Conservation (phyloP, 1,140 invertebrate species). For the Drosophila simulans region DNA sequence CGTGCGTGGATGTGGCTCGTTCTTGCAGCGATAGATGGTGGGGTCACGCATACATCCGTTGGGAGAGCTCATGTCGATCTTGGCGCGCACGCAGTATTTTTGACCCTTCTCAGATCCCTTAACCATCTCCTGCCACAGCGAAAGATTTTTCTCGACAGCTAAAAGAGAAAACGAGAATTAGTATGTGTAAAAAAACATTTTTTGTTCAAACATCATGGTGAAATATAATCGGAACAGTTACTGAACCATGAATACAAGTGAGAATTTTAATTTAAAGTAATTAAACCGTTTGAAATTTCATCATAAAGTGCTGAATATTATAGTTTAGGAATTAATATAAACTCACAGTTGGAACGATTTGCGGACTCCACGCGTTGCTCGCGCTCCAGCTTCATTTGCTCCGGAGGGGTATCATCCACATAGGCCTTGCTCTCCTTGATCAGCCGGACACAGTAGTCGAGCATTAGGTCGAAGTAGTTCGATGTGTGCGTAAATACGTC, state of each 20-base stretch:
- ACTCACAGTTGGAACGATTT: conserved; percentile 93
- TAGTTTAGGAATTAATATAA: neutral
- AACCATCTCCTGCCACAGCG: conserved; percentile 98
- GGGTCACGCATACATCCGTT: conserved; percentile 99
- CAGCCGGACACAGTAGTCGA: conserved; percentile 94
- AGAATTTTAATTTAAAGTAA: too few relatives aligned
- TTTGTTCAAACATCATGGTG: too few relatives aligned
- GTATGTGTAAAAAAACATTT: too few relatives aligned
- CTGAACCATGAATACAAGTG: too few relatives aligned
- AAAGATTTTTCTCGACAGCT: conserved; percentile 95
- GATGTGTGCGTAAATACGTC: conserved; percentile 98
- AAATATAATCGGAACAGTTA: too few relatives aligned
- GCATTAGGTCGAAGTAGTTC: conserved; percentile 97
- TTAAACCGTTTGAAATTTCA: neutral
- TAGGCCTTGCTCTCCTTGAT: conserved; percentile 96
- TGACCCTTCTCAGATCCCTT: conserved; percentile 91
- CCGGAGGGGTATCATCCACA: conserved; percentile 97
- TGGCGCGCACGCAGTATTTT: conserved; percentile 97
- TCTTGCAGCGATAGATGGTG: conserved; percentile 99
- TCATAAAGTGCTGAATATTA: neutral
- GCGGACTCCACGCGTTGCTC: conserved; percentile 94
- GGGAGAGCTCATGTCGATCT: conserved; percentile 98
- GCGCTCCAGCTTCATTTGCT: conserved; percentile 97
- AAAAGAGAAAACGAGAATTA: conserved; percentile 16
- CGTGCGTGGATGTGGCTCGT: conserved; percentile 96